Percentiles rank a stretch among this genome's conserved stretches.
Conservation (phyloP, 2,113 vertebrate species). For the Pangasianodon hypophthalmus region DNA sequence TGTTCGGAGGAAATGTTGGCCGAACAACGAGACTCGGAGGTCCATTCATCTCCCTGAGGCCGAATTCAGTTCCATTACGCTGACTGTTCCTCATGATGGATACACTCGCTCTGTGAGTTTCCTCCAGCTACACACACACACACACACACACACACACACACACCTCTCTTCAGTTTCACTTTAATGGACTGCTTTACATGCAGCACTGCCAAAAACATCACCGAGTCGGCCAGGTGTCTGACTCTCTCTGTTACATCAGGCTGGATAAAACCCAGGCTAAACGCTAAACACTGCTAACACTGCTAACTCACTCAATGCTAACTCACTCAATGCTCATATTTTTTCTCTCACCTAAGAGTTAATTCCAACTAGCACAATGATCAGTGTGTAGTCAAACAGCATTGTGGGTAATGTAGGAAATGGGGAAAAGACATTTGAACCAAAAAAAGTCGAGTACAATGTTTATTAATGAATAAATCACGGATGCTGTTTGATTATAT, state of each 20-base stretch:
- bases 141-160: conserved; percentile 10
- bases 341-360: background rate
- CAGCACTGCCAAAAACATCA: conserved; percentile 20
- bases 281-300: background rate
- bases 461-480: background rate
- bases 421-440: background rate
- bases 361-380: background rate
- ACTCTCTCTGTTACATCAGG: background rate
- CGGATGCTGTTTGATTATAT: background rate
- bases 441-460: background rate
- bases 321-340: background rate
- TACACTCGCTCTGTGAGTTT: conserved; percentile 28
- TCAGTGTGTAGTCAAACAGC: background rate
- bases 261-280: conserved; percentile 18
- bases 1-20: conserved; percentile 16
- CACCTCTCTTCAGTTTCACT: conserved; percentile 26
- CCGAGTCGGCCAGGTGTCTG: conserved; percentile 1
- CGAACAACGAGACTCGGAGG: conserved; percentile 19
- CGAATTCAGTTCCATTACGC: conserved; percentile 37
- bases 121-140: conserved; percentile 23
- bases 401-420: conserved; percentile 2
- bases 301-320: background rate
- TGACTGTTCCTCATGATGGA: conserved; percentile 50
- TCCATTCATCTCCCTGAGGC: conserved; percentile 34
- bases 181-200: conserved; percentile 21